Percentiles rank a stretch among this genome's conserved stretches.
These are phyloP conservation scores for Xylocampa areola DNA, from an alignment of 2,888 invertebrate species.

Conservation along the genomic window DNA sequence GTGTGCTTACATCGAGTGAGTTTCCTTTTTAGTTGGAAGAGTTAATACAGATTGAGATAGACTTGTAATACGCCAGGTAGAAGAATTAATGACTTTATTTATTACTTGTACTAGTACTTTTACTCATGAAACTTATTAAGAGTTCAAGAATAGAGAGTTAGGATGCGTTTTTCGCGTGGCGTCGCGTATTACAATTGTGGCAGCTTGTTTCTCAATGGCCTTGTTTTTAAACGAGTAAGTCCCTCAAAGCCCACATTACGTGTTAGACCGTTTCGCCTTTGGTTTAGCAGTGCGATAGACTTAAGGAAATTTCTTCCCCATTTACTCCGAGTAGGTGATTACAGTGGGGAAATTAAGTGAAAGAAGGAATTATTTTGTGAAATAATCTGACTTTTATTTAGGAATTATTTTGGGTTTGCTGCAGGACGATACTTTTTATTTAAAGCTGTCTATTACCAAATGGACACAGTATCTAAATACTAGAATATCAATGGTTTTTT, in stretches of 20 bases:
- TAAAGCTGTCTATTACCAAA: not conserved
- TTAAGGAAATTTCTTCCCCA: conserved; percentile 31
- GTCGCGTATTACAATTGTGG: conserved; percentile 10
- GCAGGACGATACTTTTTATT: not conserved
- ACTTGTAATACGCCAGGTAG: conserved; percentile 2
- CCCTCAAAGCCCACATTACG: conserved; percentile 48
- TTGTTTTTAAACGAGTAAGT: conserved; percentile 59
- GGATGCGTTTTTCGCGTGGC: not conserved
- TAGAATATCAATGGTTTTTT: too few relatives aligned
- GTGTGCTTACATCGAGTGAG: conserved; percentile 57
- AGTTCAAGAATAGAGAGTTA: not conserved
- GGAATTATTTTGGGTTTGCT: not conserved
- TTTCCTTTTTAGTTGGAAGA: conserved; percentile 68
- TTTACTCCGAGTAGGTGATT: conserved; percentile 23
- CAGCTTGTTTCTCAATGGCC: conserved; percentile 58
- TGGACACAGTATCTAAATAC: too few relatives aligned
- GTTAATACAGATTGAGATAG: conserved; percentile 64
- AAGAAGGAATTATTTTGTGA: conserved; percentile 1
- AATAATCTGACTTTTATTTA: not conserved
- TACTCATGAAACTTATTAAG: too few relatives aligned
- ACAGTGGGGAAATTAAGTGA: conserved; percentile 13
- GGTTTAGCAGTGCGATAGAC: conserved; percentile 37
- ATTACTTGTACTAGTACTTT: too few relatives aligned
- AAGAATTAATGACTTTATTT: not conserved
- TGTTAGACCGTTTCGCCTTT: conserved; percentile 32